Percentiles rank a stretch among this genome's conserved stretches.
These are phyloP conservation scores for Anagyrus pseudococci DNA, from an alignment of 2,888 invertebrate species.

Conservation along the genomic window DNA sequence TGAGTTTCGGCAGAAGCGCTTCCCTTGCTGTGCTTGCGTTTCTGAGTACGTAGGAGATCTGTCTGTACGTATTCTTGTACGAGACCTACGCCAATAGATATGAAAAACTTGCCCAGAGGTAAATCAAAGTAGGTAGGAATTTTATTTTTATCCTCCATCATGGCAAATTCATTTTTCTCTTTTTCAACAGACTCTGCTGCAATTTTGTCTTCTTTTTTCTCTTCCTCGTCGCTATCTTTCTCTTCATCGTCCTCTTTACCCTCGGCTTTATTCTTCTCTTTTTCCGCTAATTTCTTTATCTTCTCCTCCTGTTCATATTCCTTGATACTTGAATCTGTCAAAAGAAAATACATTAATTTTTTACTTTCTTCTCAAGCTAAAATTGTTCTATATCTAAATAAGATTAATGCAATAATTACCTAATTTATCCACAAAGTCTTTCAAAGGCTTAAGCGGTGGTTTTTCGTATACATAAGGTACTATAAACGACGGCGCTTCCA, in stretches of 20 bases:
- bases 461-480: conserved; percentile 94
- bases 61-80: conserved; percentile 93
- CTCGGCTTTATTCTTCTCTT: conserved; percentile 59
- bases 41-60: conserved; percentile 88
- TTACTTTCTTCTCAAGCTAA: too few relatives aligned
- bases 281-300: conserved; percentile 50
- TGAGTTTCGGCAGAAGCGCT: conserved; percentile 74
- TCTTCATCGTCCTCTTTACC: conserved; percentile 60
- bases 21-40: conserved; percentile 79
- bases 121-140: conserved; percentile 81
- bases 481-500: conserved; percentile 91
- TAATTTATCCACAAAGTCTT: conserved; percentile 73
- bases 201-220: conserved; percentile 40
- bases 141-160: conserved; percentile 59
- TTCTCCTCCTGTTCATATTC: conserved; percentile 68
- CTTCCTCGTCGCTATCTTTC: conserved; percentile 53
- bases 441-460: conserved; percentile 80
- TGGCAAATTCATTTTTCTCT: conserved; percentile 46
- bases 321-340: conserved; percentile 68
- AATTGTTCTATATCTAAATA: too few relatives aligned
- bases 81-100: conserved; percentile 87
- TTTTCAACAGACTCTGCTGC: conserved; percentile 38
- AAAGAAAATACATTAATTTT: neutral
- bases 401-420: conserved; percentile 17
- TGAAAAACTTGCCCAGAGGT: conserved; percentile 88